Base-by-base conservation (phyloP, 37 sponge, comb jelly and placozoan genomes). In the Dysidea cf. avara region DNA sequence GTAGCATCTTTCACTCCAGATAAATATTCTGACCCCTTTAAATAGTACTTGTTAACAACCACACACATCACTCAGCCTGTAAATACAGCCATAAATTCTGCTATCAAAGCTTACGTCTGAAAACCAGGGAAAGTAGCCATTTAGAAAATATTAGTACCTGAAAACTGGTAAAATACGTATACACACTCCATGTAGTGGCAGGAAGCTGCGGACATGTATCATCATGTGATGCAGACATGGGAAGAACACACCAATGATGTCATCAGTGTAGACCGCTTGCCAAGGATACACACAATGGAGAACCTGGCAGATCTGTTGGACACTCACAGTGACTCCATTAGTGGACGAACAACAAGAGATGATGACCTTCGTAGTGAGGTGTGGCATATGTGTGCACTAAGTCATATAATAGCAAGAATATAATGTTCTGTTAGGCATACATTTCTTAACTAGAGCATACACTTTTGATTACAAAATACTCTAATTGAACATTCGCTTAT, bases 201-300 rank as follows among this genome's bases (percentile, higher is more conserved):
- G 0, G 61, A 56, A 16, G 89, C 85, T 26, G 73, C 64, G 18
- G 78, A 74, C 30, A 48, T 28, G 17, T 92, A 87, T 49, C 33
- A 83, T 28, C 66, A 77, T 46, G 93, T 89, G 16, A 92, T 92
- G 66, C 7, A 4, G 2, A 37, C 57, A n/a, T 92, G 89, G 89
- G 33, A 54, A 30, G 80, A 87, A 39, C 60, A 92, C 67, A 38
- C 61, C 16, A 28, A 46, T 7, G 62, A 63, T 0, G 49, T 88
- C 14, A 81, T 87, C 30, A 81, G 82, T 56, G 93, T 87, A 50
- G 61, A 52, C 14, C 74, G 80, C 0, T 6, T 78, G 29, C 74
- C 87, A 77, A 49, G 86, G 12, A 88, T 92, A 53, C 93, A 92
- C 68, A 92, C 93, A 4, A 31, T 92, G 81, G 83, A 92, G 62